Conservation (phyloP, 2,113 vertebrate species). For the Cryptomyrus ogoouensis region DNA sequence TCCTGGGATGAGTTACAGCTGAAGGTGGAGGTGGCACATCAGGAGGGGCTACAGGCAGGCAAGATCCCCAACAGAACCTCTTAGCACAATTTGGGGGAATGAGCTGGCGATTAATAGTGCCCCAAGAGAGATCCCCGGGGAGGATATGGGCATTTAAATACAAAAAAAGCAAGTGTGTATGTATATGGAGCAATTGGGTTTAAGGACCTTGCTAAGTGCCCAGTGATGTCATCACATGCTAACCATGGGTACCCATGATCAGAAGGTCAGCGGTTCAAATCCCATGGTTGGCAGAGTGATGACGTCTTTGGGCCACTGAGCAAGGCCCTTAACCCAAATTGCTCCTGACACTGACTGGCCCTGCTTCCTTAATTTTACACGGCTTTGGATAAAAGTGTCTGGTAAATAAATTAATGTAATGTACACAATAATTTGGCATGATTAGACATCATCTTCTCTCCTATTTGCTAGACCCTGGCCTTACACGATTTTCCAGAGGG, state of each 20-base stretch:
- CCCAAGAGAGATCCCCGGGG: not conserved
- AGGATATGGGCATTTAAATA: not conserved
- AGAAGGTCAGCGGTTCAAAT: not conserved
- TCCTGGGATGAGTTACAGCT: not conserved
- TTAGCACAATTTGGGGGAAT: too few relatives aligned
- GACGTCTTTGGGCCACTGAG: too few relatives aligned
- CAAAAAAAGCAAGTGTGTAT: not conserved
- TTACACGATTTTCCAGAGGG: conserved; percentile 96
- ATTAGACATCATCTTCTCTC: conserved; percentile 22
- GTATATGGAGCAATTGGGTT: too few relatives aligned
- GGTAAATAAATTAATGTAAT: not conserved
- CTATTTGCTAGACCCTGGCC: conserved; percentile 81
- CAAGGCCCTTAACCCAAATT: not conserved
- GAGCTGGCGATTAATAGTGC: too few relatives aligned
- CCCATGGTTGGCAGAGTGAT: too few relatives aligned
- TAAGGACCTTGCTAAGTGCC: too few relatives aligned
- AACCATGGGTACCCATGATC: not conserved
- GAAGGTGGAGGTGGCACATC: not conserved
- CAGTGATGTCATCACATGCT: not conserved
- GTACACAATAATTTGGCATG: not conserved
- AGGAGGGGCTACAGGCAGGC: too few relatives aligned
- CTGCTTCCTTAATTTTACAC: not conserved
- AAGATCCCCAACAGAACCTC: too few relatives aligned
- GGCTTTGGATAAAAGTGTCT: not conserved
- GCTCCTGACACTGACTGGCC: not conserved